Conservation (phyloP, 1,140 invertebrate species). For the Callitettix versicolor region DNA sequence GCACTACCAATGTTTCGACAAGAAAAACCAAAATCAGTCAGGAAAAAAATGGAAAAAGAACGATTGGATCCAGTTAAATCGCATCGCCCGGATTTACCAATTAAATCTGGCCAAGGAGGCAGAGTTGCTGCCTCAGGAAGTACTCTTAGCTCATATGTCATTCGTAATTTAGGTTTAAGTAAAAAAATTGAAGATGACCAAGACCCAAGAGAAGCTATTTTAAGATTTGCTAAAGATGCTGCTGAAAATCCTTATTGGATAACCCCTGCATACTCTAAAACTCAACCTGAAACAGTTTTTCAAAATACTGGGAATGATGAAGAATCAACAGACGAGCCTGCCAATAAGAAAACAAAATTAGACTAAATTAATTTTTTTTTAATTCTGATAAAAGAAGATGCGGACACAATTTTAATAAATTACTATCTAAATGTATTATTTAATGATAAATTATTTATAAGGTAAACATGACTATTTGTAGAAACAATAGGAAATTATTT, state of each 20-base stretch:
- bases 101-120: constrained; percentile 87
- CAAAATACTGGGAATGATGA: constrained; percentile 30
- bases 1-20: constrained; percentile 91
- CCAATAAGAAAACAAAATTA: constrained; percentile 20
- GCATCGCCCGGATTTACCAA: constrained; percentile 85
- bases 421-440: no score
- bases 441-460: no score
- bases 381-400: no score
- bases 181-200: constrained; percentile 92
- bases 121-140: constrained; percentile 89
- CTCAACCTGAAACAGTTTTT: constrained; percentile 46
- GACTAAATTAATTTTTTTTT: no score
- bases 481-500: no score
- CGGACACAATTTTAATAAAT: no score
- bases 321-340: constrained; percentile 15
- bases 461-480: no score
- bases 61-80: constrained; percentile 87
- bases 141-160: constrained; percentile 94
- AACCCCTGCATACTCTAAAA: constrained; percentile 46
- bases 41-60: constrained; percentile 87
- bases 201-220: constrained; percentile 90
- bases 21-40: constrained; percentile 77
- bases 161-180: constrained; percentile 84
- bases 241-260: constrained; percentile 90
- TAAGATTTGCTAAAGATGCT: constrained; percentile 94